Evolutionary conservation across 2,888 invertebrate genomes (phyloP).

Genomic region (Hirtodrosophila trivittata): DNA sequence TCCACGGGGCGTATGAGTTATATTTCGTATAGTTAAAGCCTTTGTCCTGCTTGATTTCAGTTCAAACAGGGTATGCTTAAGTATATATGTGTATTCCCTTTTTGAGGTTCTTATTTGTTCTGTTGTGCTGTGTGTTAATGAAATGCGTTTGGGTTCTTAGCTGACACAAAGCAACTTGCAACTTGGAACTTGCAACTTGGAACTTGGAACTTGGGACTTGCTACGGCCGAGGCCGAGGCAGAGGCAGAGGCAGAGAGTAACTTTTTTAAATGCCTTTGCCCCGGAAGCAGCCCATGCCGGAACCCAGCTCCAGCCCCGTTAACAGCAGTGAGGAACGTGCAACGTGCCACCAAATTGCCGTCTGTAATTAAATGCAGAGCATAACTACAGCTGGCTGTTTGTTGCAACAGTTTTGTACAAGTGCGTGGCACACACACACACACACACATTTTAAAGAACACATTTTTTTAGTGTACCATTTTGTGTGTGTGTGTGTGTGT

Average conservation of each 20-base stretch:
- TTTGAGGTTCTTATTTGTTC: conserved; percentile 53
- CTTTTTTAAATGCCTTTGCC: conserved; percentile 40
- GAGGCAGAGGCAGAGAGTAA: conserved; percentile 44
- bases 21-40: too few species aligned
- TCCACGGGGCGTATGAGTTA: too few species aligned
- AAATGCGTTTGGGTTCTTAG: conserved; percentile 71
- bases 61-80: too few species aligned
- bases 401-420: conserved; percentile 58
- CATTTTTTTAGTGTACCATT: conserved; percentile 20
- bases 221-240: conserved; percentile 38
- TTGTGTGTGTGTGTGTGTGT: conserved; percentile 19
- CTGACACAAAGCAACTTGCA: conserved; percentile 60
- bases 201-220: conserved; percentile 41
- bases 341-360: conserved; percentile 27
- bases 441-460: conserved; percentile 56
- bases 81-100: conserved; percentile 21
- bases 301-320: conserved; percentile 3
- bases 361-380: conserved; percentile 64
- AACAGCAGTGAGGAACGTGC: background rate
- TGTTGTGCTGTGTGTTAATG: conserved; percentile 73
- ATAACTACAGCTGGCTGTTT: conserved; percentile 52
- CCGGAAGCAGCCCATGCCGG: background rate
- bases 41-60: too few species aligned
- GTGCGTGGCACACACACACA: conserved; percentile 7
- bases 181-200: conserved; percentile 37